Percentiles rank a stretch among this genome's conserved stretches.
Evolutionary conservation across 2,888 invertebrate species (phyloP).

Genomic region (Cremastinae sp.): DNA sequence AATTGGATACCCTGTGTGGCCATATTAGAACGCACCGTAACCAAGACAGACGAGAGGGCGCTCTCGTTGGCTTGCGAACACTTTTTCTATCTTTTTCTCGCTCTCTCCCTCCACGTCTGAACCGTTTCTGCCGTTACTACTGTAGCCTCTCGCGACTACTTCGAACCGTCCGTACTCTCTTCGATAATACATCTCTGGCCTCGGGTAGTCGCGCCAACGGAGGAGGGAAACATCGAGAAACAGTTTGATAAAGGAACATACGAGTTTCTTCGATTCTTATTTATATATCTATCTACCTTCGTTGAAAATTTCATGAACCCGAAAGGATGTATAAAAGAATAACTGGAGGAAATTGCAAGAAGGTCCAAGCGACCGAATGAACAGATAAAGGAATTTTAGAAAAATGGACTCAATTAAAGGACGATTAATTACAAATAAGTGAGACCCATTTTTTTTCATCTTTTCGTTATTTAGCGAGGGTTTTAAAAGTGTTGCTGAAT

Average conservation of each 20-base stretch:
- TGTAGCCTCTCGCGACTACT: slow-evolving; percentile 34
- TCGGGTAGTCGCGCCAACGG: slow-evolving; percentile 7
- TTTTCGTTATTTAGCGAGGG: no score
- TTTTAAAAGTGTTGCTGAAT: no score
- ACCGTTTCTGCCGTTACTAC: slow-evolving; percentile 51
- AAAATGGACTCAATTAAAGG: no score
- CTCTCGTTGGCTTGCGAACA: slow-evolving; percentile 30
- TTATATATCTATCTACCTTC: background rate
- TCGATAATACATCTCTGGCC: slow-evolving; percentile 22
- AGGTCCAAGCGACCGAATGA: no score
- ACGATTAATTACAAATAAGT: no score
- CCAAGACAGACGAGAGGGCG: slow-evolving; percentile 45
- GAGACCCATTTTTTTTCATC: no score
- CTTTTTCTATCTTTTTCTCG: slow-evolving; percentile 1
- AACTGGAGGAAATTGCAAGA: no score
- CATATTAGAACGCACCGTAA: slow-evolving; percentile 77
- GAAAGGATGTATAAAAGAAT: no score
- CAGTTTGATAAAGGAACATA: background rate
- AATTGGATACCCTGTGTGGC: slow-evolving; percentile 78
- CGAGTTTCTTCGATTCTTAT: background rate
- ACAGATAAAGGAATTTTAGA: no score
- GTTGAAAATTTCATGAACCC: no score
- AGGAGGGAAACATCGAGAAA: no score
- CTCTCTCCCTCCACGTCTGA: slow-evolving; percentile 31
- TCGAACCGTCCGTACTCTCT: slow-evolving; percentile 32